phyloP scores from a whole-genome alignment of 2,888 invertebrate species.

The Drosophila robusta region DNA sequence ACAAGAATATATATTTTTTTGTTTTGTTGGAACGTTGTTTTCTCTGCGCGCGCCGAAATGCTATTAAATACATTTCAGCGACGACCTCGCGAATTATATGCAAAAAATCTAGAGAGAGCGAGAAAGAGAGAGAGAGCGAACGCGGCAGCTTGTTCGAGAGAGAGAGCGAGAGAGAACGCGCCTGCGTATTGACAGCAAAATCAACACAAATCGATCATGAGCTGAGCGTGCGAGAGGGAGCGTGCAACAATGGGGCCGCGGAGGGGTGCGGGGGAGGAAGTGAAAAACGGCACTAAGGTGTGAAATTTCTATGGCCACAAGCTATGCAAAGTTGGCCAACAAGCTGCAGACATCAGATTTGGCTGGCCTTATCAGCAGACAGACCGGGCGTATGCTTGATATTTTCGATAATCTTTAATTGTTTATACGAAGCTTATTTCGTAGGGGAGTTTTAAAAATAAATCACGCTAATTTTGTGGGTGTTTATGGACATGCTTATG shows the following conservation, averaged over 20 bases:
- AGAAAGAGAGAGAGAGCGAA: constrained; percentile 8
- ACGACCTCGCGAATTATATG: constrained; percentile 83
- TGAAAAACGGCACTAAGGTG: constrained; percentile 44
- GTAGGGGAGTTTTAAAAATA: constrained; percentile 55
- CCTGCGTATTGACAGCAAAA: constrained; percentile 40
- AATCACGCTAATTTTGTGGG: constrained; percentile 57
- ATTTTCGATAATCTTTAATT: constrained; percentile 13
- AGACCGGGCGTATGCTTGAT: constrained; percentile 47
- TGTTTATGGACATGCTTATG: constrained; percentile 61
- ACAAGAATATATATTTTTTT: constrained; percentile 16
- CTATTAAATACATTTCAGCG: constrained; percentile 81
- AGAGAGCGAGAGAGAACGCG: constrained; percentile 21
- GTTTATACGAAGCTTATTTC: constrained; percentile 3
- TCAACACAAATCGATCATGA: constrained; percentile 49
- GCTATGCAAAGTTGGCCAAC: constrained; percentile 20
- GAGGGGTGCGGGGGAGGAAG: neutral
- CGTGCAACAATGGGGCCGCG: neutral
- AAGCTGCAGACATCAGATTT: constrained; percentile 25
- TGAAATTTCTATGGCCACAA: constrained; percentile 28
- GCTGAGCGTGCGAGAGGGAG: constrained; percentile 16
- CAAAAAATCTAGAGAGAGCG: constrained; percentile 64
- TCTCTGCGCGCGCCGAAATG: constrained; percentile 78
- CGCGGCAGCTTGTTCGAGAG: neutral
- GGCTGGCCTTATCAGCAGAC: constrained; percentile 37
- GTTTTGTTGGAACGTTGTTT: constrained; percentile 62